Evolutionary conservation across 2,888 invertebrate genomes (phyloP).

Genomic region (Margaritifera margaritifera): DNA sequence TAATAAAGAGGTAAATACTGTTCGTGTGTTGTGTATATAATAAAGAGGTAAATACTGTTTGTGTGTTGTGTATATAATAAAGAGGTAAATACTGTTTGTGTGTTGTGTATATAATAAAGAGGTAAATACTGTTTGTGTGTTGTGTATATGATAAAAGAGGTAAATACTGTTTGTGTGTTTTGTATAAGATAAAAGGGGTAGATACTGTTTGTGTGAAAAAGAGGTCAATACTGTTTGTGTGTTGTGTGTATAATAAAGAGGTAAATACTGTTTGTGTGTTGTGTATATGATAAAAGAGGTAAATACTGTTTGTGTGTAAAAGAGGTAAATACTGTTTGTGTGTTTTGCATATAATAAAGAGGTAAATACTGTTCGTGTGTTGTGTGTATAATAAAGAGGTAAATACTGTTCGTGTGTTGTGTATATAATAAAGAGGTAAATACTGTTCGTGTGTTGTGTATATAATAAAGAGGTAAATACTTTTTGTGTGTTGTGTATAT

Average conservation of each 20-base stretch:
- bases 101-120: no score
- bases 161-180: no score
- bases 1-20: no score
- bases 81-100: no score
- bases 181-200: constrained; percentile 76
- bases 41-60: no score
- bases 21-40: no score
- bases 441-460: not conserved
- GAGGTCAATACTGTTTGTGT: constrained; percentile 74
- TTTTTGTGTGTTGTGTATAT: no score
- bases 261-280: constrained; percentile 69
- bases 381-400: constrained; percentile 73
- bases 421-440: constrained; percentile 74
- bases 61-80: no score
- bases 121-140: no score
- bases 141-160: no score
- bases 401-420: constrained; percentile 47
- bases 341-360: constrained; percentile 58
- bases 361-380: constrained; percentile 72
- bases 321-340: constrained; percentile 74
- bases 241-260: constrained; percentile 67
- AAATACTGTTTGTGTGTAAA: no score
- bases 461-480: constrained; percentile 74
- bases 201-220: constrained; percentile 14
- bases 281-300: no score